phyloP scores from a whole-genome alignment of 1,140 invertebrate species.

The Homalodisca vitripennis region DNA sequence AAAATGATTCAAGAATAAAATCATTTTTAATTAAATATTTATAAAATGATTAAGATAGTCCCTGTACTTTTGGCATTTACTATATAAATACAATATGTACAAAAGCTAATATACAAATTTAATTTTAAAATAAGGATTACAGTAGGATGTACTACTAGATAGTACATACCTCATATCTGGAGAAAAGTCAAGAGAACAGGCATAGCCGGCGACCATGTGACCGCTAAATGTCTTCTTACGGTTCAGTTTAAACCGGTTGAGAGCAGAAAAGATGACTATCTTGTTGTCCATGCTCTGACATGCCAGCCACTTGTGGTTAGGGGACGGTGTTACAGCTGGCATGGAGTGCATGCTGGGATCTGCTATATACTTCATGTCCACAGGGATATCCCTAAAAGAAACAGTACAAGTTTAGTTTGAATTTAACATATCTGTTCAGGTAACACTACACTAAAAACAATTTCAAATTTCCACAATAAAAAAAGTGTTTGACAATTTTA shows the following conservation, averaged over 20 bases:
- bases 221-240: constrained; percentile 97
- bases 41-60: too few species aligned
- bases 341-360: constrained; percentile 99
- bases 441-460: too few species aligned
- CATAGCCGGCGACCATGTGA: constrained; percentile 99
- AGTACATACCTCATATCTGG: constrained; percentile 89
- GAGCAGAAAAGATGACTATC: constrained; percentile 95
- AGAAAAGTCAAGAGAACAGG: constrained; percentile 95
- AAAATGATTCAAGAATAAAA: too few species aligned
- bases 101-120: too few species aligned
- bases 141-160: too few species aligned
- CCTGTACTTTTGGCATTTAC: too few species aligned
- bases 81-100: too few species aligned
- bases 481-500: too few species aligned
- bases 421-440: too few species aligned
- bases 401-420: neutral
- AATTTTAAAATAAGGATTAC: too few species aligned
- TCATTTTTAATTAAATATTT: too few species aligned
- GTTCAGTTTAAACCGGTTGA: constrained; percentile 97
- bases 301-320: constrained; percentile 98
- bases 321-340: constrained; percentile 91
- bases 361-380: constrained; percentile 99
- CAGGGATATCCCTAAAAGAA: constrained; percentile 88
- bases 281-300: constrained; percentile 99
- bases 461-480: too few species aligned